These are phyloP conservation scores for Hesperia comma DNA, from an alignment of 2,888 invertebrate genomes.

Conservation along the genomic window DNA sequence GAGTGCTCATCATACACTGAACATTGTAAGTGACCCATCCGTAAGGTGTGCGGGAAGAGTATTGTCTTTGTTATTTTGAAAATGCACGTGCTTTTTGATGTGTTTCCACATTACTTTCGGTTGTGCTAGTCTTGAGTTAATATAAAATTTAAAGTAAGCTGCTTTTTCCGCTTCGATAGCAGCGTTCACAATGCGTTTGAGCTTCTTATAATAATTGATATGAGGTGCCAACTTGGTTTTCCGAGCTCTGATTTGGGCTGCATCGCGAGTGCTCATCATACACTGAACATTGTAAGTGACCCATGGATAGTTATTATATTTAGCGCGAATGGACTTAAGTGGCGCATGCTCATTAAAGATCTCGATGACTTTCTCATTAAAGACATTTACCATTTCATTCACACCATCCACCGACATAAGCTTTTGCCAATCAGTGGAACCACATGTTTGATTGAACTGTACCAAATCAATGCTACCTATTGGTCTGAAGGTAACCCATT, in stretches of 20 bases:
- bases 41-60: constrained; percentile 1
- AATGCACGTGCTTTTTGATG: background rate
- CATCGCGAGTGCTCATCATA: constrained; percentile 20
- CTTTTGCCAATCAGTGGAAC: background rate
- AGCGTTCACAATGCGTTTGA: background rate
- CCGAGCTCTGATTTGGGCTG: constrained; percentile 12
- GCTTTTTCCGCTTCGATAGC: constrained; percentile 15
- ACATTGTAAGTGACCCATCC: constrained; percentile 25
- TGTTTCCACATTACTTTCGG: constrained; percentile 9
- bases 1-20: constrained; percentile 17
- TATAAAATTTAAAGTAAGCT: constrained; percentile 15
- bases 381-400: constrained; percentile 6
- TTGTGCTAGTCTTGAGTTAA: background rate
- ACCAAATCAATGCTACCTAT: constrained; percentile 2
- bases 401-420: background rate
- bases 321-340: too few relatives aligned
- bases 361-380: constrained; percentile 5
- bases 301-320: background rate
- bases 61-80: background rate
- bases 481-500: background rate
- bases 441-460: background rate
- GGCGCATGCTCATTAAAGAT: too few relatives aligned
- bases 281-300: constrained; percentile 19
- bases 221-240: background rate
- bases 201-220: constrained; percentile 14